phyloP scores from a whole-genome alignment of 2,888 invertebrate genomes.

The Rhamphomyia laevipes region DNA sequence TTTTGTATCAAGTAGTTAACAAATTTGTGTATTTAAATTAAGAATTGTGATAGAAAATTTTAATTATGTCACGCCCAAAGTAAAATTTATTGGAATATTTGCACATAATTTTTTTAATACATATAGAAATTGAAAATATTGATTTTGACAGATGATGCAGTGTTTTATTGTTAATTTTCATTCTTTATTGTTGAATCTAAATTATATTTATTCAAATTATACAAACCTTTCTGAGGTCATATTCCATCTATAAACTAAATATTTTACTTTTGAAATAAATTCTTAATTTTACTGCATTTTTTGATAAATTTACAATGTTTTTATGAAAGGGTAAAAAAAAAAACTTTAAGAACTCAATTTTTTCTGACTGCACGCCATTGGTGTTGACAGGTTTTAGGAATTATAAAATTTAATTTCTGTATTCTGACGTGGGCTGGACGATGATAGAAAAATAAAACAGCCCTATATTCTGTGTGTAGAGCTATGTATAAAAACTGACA shows the following conservation, averaged over 20 bases:
- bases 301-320: too few relatives aligned
- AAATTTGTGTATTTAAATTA: not conserved
- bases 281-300: too few relatives aligned
- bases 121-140: not conserved
- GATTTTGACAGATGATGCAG: not conserved
- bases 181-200: not conserved
- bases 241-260: not conserved
- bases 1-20: not conserved
- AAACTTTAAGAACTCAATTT: too few relatives aligned
- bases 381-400: too few relatives aligned
- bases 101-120: not conserved
- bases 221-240: constrained; percentile 1
- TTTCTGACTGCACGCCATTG: too few relatives aligned
- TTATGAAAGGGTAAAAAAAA: too few relatives aligned
- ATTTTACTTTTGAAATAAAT: not conserved
- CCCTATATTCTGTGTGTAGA: too few relatives aligned
- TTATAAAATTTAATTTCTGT: too few relatives aligned
- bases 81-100: not conserved
- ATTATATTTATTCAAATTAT: not conserved
- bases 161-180: not conserved
- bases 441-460: too few relatives aligned
- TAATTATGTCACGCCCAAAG: not conserved
- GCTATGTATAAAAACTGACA: too few relatives aligned
- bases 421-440: too few relatives aligned
- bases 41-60: not conserved